Base-by-base conservation (phyloP, 2,888 invertebrate species). In the Phaedon cochleariae region DNA sequence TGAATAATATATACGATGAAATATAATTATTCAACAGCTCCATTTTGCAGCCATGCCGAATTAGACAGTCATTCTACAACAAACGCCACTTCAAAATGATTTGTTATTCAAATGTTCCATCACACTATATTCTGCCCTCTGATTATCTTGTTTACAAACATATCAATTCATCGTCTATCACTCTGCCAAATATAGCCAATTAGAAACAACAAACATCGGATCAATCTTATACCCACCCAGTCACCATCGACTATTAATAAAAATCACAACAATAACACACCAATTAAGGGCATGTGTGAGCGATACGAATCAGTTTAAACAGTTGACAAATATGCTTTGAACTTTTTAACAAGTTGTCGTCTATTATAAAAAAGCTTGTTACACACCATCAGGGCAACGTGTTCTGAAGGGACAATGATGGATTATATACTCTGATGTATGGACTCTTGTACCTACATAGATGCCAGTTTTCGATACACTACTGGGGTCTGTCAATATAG, bases 311-410 rank as follows among this genome's bases (percentile, higher is more conserved):
- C 67, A 63, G 65, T 61, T 67, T 62, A 64, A 63, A 31, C 62
- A 67, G 64, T 68, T 71, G 69, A 71, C 71, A 71, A 71, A 69
- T 69, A 64, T 52, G 60, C 55, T 59, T 61, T 61, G 60, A 57
- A 61, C 51, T 58, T 64, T 62, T 64, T 64, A 68, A 67, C 68
- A 66, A 65, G 62, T 64, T 65, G 70, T 68, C 64, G 70, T 68
- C 64, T 68, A 59, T 61, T 68, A 45, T 57, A 5, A n/a, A 57
- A 22, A 57, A 45, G 57, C 17, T 26, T 29, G 21, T 54, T 20
- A 20, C 37, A 54, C 54, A 45, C 12, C 17, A 45, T 6, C 17
- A 37, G 31, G 17, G 22, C 46, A 41, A 26, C 45, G 15, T 46
- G 46, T 57, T 57, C 18, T 9, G 2, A 4, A n/a, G 46, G 18